A percentile compares a stretch with the other conserved stretches of the same genome.
These are phyloP conservation scores for Neopipo cinnamomea DNA, from an alignment of 2,113 vertebrate genomes.

Conservation along the genomic window DNA sequence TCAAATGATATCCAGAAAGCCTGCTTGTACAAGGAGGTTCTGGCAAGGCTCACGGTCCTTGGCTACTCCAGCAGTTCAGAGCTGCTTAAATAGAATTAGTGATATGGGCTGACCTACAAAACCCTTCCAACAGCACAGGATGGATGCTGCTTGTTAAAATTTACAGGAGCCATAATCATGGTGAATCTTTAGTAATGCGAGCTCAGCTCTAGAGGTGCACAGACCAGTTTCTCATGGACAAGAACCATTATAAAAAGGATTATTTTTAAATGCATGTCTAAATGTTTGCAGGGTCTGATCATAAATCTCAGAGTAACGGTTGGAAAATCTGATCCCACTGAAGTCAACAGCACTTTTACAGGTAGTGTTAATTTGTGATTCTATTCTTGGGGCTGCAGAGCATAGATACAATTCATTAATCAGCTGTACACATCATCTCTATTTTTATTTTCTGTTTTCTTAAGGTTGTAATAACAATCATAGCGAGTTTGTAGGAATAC, in stretches of 20 bases:
- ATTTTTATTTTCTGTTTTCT: not conserved
- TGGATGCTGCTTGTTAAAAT: not conserved
- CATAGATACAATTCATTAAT: not conserved
- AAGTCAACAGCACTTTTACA: not conserved
- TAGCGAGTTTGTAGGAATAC: not conserved
- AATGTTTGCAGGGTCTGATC: not conserved
- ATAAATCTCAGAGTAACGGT: not conserved
- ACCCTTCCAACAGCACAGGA: not conserved
- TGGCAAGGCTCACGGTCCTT: not conserved
- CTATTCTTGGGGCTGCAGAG: not conserved
- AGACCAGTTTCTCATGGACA: not conserved
- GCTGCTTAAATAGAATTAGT: not conserved
- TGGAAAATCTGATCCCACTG: not conserved
- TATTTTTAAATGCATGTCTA: not conserved
- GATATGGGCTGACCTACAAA: not conserved
- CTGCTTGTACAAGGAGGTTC: not conserved
- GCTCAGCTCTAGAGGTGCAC: not conserved
- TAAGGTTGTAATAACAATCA: not conserved
- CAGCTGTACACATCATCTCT: not conserved
- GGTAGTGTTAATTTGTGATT: not conserved
- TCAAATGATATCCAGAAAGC: not conserved
- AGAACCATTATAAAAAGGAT: not conserved
- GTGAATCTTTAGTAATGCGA: not conserved
- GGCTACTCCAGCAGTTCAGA: not conserved
- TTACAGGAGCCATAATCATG: not conserved